Evolutionary conservation across 2,797 vertebrate genomes (phyloP).

Genomic region (Acridotheres tristis): DNA sequence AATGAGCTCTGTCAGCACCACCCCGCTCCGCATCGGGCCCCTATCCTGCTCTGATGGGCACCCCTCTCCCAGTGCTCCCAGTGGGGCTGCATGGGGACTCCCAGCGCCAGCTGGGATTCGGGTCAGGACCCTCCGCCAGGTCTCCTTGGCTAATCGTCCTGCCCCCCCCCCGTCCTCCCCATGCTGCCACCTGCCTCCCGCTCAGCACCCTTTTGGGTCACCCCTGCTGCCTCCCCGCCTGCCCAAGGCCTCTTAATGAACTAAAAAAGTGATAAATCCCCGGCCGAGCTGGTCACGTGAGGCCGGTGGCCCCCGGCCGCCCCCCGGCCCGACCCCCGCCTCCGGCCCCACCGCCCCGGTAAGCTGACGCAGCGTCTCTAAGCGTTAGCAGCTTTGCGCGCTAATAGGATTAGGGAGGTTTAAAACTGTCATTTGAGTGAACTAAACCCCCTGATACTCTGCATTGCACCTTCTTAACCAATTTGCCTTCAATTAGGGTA

Average conservation of each 20-base stretch:
- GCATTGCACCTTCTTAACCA: slow-evolving; percentile 85
- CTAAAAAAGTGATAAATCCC: slow-evolving; percentile 55
- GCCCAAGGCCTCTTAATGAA: slow-evolving; percentile 58
- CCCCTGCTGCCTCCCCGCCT: slow-evolving; percentile 3
- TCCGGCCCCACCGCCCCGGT: slow-evolving; percentile 41
- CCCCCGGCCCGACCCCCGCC: slow-evolving; percentile 46
- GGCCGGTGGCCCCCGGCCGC: slow-evolving; percentile 42
- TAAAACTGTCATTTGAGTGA: slow-evolving; percentile 92
- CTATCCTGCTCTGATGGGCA: not conserved
- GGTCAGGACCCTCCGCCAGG: slow-evolving; percentile 49
- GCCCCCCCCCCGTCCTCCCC: not conserved
- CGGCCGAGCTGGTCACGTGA: slow-evolving; percentile 49
- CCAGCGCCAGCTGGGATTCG: slow-evolving; percentile 4
- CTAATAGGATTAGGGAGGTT: slow-evolving; percentile 89
- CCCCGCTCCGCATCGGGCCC: accelerated
- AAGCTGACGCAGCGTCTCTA: slow-evolving; percentile 89
- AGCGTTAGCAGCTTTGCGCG: slow-evolving; percentile 85
- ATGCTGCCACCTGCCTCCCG: slow-evolving; percentile 3
- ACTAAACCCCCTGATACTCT: slow-evolving; percentile 87
- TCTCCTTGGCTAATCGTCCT: slow-evolving; percentile 41
- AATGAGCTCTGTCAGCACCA: accelerated
- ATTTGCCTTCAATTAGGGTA: slow-evolving; percentile 87
- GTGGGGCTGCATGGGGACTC: not conserved
- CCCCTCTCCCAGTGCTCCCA: not conserved
- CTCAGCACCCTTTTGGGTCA: slow-evolving; percentile 53